A percentile compares a stretch with the other conserved stretches of the same genome.
These are phyloP conservation scores for Falco novaeseelandiae DNA, from an alignment of 2,797 vertebrate species.

Conservation along the genomic window DNA sequence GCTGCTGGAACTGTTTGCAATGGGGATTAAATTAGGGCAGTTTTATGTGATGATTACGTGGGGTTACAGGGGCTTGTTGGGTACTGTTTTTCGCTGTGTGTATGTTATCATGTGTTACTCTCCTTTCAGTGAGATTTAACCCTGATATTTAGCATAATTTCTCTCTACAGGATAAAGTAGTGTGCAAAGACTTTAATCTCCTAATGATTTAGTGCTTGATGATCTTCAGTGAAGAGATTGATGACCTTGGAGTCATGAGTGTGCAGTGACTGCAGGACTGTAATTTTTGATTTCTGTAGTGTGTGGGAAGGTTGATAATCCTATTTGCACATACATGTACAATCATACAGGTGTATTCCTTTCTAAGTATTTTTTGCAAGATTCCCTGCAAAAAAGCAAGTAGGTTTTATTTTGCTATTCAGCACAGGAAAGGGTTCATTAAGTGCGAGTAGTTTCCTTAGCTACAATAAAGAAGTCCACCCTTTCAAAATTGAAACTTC, in stretches of 20 bases:
- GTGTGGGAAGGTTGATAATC: not conserved
- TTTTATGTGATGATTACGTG: not conserved
- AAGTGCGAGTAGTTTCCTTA: not conserved
- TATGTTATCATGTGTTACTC: not conserved
- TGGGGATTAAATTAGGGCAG: not conserved
- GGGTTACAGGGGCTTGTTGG: not conserved
- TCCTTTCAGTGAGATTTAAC: not conserved
- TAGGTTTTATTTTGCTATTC: not conserved
- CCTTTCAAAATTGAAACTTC: not conserved
- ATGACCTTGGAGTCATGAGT: constrained; percentile 15
- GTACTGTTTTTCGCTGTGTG: not conserved
- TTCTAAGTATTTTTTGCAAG: not conserved
- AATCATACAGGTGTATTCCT: not conserved
- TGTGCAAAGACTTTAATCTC: constrained; percentile 10
- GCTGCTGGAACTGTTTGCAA: not conserved
- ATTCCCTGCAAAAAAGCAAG: not conserved
- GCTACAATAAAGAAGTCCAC: not conserved
- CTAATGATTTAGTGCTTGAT: constrained; percentile 15
- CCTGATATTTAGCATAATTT: not conserved
- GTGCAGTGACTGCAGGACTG: not conserved
- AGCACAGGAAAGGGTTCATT: not conserved
- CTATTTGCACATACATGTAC: not conserved
- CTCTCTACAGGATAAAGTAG: not conserved
- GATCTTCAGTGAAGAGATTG: not conserved
- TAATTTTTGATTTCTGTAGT: not conserved